phyloP scores from a whole-genome alignment of 1,140 invertebrate species.

The Bombyx mori region DNA sequence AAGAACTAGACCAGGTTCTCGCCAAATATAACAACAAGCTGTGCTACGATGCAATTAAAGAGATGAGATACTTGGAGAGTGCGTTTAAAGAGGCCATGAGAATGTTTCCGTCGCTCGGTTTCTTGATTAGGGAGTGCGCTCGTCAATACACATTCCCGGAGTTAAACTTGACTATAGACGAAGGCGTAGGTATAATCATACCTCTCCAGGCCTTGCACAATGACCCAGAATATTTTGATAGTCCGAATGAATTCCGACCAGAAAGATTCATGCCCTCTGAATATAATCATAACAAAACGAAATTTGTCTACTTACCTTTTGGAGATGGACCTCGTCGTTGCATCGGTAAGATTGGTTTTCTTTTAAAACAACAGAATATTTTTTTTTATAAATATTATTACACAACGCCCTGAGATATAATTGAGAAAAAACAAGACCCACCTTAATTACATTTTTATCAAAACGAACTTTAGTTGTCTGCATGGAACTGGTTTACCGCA shows the following conservation, averaged over 20 bases:
- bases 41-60: slow-evolving; percentile 52
- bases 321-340: slow-evolving; percentile 41
- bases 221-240: slow-evolving; percentile 68
- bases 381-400: too few relatives aligned
- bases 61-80: slow-evolving; percentile 56
- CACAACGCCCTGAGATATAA: too few relatives aligned
- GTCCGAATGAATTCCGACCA: slow-evolving; percentile 72
- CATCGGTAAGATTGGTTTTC: slow-evolving; percentile 25
- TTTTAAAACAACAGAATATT: not conserved
- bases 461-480: too few relatives aligned
- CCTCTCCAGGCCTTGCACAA: slow-evolving; percentile 67
- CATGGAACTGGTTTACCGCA: too few relatives aligned
- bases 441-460: too few relatives aligned
- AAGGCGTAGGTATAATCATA: slow-evolving; percentile 42
- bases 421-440: too few relatives aligned
- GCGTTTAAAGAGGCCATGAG: slow-evolving; percentile 63
- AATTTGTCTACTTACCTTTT: slow-evolving; percentile 50
- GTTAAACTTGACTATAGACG: slow-evolving; percentile 43
- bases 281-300: slow-evolving; percentile 36
- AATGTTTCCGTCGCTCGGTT: slow-evolving; percentile 52
- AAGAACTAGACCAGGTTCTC: slow-evolving; percentile 68
- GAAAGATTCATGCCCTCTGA: slow-evolving; percentile 69
- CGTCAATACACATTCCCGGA: slow-evolving; percentile 56
- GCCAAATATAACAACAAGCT: slow-evolving; percentile 36
- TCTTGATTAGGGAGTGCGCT: slow-evolving; percentile 48